phyloP scores from a whole-genome alignment of 2,797 vertebrate genomes.

The Hippocampus kuda region DNA sequence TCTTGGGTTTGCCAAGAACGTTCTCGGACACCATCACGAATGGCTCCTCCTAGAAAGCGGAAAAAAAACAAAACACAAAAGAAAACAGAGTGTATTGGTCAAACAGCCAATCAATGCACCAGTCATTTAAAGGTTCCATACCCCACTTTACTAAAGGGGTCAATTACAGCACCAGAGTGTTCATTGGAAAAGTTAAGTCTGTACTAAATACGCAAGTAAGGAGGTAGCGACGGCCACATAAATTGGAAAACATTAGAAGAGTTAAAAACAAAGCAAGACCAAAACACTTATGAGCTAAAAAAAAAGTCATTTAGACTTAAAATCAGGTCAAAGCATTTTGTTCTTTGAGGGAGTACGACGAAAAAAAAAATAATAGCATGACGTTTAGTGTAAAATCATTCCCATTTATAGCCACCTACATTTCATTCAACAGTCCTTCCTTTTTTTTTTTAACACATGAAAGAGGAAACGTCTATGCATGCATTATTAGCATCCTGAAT shows the following conservation, averaged over 20 bases:
- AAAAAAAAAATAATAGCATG: background rate
- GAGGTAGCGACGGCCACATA: background rate
- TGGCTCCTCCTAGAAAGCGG: slow-evolving; percentile 83
- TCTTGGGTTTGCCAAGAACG: slow-evolving; percentile 94
- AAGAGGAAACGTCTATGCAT: background rate
- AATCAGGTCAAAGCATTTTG: too few species aligned
- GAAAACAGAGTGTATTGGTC: slow-evolving; percentile 18
- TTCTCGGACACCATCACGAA: slow-evolving; percentile 99
- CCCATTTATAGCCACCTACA: background rate
- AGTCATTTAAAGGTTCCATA: slow-evolving; percentile 29
- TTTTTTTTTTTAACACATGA: background rate
- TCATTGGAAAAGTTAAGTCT: background rate
- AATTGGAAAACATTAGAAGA: too few species aligned
- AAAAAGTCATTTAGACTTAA: too few species aligned
- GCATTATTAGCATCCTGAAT: background rate
- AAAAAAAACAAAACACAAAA: slow-evolving; percentile 22
- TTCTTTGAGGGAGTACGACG: too few species aligned
- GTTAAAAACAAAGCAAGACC: too few species aligned
- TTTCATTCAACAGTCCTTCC: background rate
- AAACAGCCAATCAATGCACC: slow-evolving; percentile 22
- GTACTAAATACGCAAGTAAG: background rate
- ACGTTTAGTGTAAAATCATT: background rate
- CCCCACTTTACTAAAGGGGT: slow-evolving; percentile 26
- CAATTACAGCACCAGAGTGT: slow-evolving; percentile 12
- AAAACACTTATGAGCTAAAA: too few species aligned